A percentile compares a stretch with the other conserved stretches of the same genome.
phyloP scores from a whole-genome alignment of 2,888 invertebrate species.

The Xanthorhoe spadicearia region DNA sequence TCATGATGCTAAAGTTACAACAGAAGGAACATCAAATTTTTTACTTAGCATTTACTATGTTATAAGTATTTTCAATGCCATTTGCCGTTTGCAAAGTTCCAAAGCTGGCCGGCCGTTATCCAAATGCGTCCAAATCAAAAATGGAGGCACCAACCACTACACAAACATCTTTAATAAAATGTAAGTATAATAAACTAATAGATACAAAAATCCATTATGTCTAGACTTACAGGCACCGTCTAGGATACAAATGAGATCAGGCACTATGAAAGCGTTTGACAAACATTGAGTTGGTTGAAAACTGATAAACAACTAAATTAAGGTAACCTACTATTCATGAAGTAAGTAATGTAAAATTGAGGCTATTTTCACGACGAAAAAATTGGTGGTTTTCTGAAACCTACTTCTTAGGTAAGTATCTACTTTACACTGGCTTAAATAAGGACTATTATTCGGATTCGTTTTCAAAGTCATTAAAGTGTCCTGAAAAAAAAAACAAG shows the following conservation, averaged over 20 bases:
- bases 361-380: too few relatives aligned
- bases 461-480: not conserved
- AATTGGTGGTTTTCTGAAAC: too few relatives aligned
- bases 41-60: too few relatives aligned
- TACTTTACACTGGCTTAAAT: too few relatives aligned
- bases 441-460: too few relatives aligned
- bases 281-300: conserved; percentile 8
- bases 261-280: conserved; percentile 20
- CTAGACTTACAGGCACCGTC: conserved; percentile 24
- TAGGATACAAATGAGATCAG: conserved; percentile 21
- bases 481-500: not conserved
- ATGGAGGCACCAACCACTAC: not conserved
- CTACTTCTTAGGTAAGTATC: too few relatives aligned
- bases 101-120: not conserved
- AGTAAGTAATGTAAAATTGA: too few relatives aligned
- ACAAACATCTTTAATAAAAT: not conserved
- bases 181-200: not conserved
- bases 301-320: not conserved
- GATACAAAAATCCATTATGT: conserved; percentile 15
- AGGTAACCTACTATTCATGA: not conserved
- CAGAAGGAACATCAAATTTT: too few relatives aligned
- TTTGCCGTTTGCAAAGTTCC: too few relatives aligned
- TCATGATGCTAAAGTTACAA: too few relatives aligned
- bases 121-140: not conserved
- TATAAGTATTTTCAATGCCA: too few relatives aligned